Evolutionary conservation across 2,888 invertebrate genomes (phyloP).

Genomic region (Empis livida): DNA sequence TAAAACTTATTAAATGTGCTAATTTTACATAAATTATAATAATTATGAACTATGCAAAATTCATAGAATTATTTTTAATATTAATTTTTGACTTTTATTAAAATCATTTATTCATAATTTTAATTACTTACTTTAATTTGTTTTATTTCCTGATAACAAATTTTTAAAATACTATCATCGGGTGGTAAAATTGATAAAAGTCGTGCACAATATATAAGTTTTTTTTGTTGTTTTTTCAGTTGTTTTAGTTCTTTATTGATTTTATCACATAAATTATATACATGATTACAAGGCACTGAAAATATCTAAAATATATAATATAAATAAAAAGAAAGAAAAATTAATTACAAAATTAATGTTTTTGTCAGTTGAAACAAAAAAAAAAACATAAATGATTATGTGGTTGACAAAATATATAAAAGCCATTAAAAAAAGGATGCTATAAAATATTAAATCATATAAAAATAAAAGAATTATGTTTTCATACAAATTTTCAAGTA

Average conservation of each 20-base stretch:
- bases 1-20: no score
- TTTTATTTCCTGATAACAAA: slow-evolving; percentile 64
- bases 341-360: background rate
- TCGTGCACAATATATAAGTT: slow-evolving; percentile 58
- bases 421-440: no score
- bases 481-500: no score
- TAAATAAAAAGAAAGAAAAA: slow-evolving; percentile 1
- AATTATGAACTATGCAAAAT: no score
- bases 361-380: slow-evolving; percentile 8
- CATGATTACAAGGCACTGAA: slow-evolving; percentile 50
- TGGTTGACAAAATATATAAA: no score
- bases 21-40: no score
- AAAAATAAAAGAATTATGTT: no score
- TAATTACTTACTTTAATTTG: slow-evolving; percentile 50
- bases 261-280: slow-evolving; percentile 58
- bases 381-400: slow-evolving; percentile 4
- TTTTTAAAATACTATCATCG: slow-evolving; percentile 66
- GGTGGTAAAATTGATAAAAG: slow-evolving; percentile 78
- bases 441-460: no score
- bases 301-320: slow-evolving; percentile 38
- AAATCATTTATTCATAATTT: background rate
- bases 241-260: slow-evolving; percentile 48
- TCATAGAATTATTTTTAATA: background rate
- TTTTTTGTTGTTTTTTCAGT: slow-evolving; percentile 55
- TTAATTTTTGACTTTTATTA: background rate